phyloP scores from a whole-genome alignment of 2,113 vertebrate species.

The Bathybates hornii region DNA sequence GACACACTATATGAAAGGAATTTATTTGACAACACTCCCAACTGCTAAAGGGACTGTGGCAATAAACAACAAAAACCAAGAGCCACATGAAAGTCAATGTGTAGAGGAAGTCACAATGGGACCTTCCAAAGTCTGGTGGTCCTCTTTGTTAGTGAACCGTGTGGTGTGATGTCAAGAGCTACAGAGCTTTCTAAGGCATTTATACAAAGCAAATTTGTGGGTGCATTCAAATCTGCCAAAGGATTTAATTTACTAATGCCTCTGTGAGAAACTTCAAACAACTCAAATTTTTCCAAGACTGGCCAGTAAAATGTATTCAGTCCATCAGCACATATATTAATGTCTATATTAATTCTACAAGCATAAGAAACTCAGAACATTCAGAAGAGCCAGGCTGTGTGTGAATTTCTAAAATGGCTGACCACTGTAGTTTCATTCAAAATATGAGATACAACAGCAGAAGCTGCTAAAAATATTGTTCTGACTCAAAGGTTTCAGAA shows the following conservation, averaged over 20 bases:
- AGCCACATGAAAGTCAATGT: neutral
- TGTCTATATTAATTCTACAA: neutral
- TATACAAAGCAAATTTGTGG: neutral
- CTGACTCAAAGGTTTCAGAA: neutral
- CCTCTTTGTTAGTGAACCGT: neutral
- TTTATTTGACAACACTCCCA: neutral
- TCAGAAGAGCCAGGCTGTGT: neutral
- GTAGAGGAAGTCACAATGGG: neutral
- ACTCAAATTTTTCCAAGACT: neutral
- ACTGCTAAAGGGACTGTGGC: neutral
- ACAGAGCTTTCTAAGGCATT: neutral
- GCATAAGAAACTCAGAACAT: neutral
- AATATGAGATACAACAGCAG: neutral
- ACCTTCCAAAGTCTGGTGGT: neutral
- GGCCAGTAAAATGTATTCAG: neutral
- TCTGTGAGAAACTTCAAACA: neutral
- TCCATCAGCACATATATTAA: neutral
- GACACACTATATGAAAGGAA: neutral
- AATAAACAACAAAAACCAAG: neutral
- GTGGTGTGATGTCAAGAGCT: neutral
- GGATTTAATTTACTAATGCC: neutral
- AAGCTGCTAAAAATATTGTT: neutral
- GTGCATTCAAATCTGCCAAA: neutral
- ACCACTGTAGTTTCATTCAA: neutral
- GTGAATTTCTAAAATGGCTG: neutral